Evolutionary conservation across 2,888 invertebrate genomes (phyloP).

Genomic region (Brachyptera risi): DNA sequence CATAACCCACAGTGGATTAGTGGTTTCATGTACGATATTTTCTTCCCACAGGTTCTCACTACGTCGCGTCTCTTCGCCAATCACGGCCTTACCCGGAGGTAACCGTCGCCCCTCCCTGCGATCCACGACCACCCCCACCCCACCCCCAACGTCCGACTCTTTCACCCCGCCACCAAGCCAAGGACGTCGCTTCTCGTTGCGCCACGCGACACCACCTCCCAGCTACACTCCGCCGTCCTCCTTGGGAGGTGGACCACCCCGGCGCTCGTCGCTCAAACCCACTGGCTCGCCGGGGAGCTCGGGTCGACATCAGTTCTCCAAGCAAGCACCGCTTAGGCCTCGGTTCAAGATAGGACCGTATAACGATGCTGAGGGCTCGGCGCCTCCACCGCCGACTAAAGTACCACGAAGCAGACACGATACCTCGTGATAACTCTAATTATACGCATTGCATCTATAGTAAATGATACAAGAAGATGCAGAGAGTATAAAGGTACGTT

Average conservation of each 20-base stretch:
- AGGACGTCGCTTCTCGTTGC: not conserved
- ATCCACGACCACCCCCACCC: not conserved
- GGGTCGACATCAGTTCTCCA: not conserved
- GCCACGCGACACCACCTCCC: too few species aligned
- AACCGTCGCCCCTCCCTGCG: not conserved
- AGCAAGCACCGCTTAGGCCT: not conserved
- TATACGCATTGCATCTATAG: too few species aligned
- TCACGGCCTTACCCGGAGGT: too few species aligned
- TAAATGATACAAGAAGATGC: too few species aligned
- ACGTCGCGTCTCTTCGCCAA: not conserved
- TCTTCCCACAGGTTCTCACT: not conserved
- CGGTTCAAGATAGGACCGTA: not conserved
- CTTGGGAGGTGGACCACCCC: not conserved
- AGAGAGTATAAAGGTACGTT: too few species aligned
- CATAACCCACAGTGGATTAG: too few species aligned
- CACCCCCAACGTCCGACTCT: not conserved
- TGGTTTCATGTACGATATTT: not conserved
- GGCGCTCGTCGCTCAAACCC: not conserved
- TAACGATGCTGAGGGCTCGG: too few species aligned
- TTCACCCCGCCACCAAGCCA: not conserved
- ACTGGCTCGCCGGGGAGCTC: not conserved
- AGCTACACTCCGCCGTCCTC: too few species aligned
- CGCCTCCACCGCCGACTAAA: too few species aligned
- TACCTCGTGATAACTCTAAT: constrained; percentile 5
- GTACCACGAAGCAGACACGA: not conserved